phyloP scores from a whole-genome alignment of 2,888 invertebrate genomes.

The Clanis bilineata region DNA sequence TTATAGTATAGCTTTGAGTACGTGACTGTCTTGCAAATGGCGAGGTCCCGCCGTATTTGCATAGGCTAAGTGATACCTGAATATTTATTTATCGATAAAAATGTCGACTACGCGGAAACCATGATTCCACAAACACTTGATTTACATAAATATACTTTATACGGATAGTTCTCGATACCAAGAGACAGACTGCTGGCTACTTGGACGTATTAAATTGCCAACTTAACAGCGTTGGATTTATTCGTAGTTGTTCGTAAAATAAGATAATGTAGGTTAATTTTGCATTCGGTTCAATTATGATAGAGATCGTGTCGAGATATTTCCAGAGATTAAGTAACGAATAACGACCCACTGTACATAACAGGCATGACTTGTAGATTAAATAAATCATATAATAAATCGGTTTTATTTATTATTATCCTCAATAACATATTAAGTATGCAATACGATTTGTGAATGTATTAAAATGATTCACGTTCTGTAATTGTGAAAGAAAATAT shows the following conservation, averaged over 20 bases:
- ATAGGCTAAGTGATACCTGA: slow-evolving; percentile 66
- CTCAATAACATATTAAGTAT: too few species aligned
- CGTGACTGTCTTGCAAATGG: slow-evolving; percentile 27
- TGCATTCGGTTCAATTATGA: slow-evolving; percentile 3
- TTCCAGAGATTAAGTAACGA: neutral
- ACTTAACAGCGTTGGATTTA: neutral
- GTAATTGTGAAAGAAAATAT: too few species aligned
- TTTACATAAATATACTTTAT: slow-evolving; percentile 49
- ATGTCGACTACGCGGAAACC: slow-evolving; percentile 50
- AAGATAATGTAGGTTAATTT: slow-evolving; percentile 6
- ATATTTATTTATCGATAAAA: slow-evolving; percentile 64
- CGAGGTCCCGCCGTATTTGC: slow-evolving; percentile 56
- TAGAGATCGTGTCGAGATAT: neutral
- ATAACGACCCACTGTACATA: neutral
- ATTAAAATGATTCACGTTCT: too few species aligned
- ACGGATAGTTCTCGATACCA: slow-evolving; percentile 20
- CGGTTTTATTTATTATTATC: too few species aligned
- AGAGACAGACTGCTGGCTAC: neutral
- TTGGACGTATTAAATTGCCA: neutral
- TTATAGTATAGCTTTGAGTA: slow-evolving; percentile 39
- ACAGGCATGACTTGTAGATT: neutral
- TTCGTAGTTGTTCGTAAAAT: neutral
- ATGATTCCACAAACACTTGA: slow-evolving; percentile 48
- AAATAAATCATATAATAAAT: too few species aligned
- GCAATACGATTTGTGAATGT: neutral